These are phyloP conservation scores for Bombylius discolor DNA, from an alignment of 2,888 invertebrate species.

Conservation along the genomic window DNA sequence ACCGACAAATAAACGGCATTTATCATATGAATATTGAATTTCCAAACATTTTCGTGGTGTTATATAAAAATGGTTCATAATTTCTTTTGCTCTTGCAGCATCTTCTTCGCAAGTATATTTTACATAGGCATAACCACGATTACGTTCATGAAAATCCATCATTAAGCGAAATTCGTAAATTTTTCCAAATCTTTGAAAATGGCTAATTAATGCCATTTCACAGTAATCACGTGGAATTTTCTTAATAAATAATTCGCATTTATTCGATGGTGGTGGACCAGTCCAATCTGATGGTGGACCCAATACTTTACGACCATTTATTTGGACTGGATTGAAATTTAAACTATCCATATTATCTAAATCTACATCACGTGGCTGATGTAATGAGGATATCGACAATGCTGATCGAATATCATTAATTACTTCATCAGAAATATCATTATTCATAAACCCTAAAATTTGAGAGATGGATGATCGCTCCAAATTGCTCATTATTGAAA, in stretches of 20 bases:
- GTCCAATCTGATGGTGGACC: constrained; percentile 16
- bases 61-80: constrained; percentile 22
- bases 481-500: no score
- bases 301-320: neutral
- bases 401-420: no score
- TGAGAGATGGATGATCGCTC: no score
- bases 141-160: constrained; percentile 23
- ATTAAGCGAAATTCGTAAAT: constrained; percentile 27
- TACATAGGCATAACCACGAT: constrained; percentile 25
- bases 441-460: no score
- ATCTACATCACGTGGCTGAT: no score
- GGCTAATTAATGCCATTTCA: constrained; percentile 19
- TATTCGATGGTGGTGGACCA: constrained; percentile 21
- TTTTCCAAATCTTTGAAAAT: constrained; percentile 23
- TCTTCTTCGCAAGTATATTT: constrained; percentile 23
- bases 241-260: constrained; percentile 24
- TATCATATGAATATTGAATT: constrained; percentile 23
- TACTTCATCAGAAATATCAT: no score
- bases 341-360: no score
- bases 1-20: constrained; percentile 24
- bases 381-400: no score
- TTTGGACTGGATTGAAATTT: neutral
- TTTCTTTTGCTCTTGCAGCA: constrained; percentile 22
- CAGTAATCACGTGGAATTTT: constrained; percentile 20
- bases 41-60: constrained; percentile 18